Conservation (phyloP, 2,888 invertebrate genomes). For the Agrotis clavis region DNA sequence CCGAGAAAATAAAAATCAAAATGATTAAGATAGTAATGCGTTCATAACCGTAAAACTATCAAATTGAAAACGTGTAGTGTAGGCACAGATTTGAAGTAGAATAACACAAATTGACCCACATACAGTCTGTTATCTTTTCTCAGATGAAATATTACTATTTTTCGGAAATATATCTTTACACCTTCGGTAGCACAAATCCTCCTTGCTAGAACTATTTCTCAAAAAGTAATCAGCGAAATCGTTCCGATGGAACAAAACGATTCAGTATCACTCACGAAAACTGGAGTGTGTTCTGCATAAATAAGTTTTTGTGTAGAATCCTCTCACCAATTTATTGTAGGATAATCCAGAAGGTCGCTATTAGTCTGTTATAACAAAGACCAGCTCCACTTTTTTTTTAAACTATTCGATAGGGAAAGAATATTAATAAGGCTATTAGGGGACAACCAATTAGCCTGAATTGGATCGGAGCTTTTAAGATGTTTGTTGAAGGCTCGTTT, state of each 20-base stretch:
- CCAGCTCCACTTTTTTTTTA: background rate
- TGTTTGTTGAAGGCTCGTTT: constrained; percentile 6
- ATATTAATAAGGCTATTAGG: constrained; percentile 21
- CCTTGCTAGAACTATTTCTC: background rate
- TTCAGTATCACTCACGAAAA: constrained; percentile 26
- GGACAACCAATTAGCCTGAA: constrained; percentile 23
- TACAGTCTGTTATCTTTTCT: background rate
- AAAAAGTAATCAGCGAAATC: constrained; percentile 8
- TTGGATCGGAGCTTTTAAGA: constrained; percentile 1
- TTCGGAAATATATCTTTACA: background rate
- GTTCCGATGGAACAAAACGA: background rate
- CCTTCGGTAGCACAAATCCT: background rate
- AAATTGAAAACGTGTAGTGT: background rate
- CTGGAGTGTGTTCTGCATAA: constrained; percentile 41
- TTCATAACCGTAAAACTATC: background rate
- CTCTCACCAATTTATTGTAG: background rate
- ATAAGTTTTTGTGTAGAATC: constrained; percentile 21
- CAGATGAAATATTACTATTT: constrained; percentile 3
- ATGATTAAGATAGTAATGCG: too few relatives aligned
- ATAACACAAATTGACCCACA: background rate
- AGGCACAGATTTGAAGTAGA: background rate
- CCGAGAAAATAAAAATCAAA: too few relatives aligned
- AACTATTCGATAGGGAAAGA: background rate
- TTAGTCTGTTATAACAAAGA: background rate
- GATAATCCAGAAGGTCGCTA: constrained; percentile 11